Evolutionary conservation across 2,113 vertebrate species (phyloP).

Genomic region (Prionailurus viverrinus): DNA sequence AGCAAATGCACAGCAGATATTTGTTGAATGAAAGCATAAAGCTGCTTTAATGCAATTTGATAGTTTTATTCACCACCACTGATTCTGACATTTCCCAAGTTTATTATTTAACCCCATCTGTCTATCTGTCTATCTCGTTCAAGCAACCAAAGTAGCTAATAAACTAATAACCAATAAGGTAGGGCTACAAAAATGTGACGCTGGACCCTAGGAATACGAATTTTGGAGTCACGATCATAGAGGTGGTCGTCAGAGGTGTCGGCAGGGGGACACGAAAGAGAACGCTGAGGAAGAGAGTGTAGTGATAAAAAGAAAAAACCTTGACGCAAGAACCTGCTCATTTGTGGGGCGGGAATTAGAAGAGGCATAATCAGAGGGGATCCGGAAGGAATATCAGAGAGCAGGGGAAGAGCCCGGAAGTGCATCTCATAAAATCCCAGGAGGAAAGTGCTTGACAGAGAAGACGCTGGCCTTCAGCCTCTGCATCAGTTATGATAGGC

Average conservation of each 20-base stretch:
- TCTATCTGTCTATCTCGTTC: background rate
- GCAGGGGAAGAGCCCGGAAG: background rate
- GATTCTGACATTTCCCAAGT: background rate
- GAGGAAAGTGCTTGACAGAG: background rate
- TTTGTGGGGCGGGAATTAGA: background rate
- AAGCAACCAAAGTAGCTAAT: background rate
- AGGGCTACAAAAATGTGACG: background rate
- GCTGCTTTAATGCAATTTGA: background rate
- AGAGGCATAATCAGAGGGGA: background rate
- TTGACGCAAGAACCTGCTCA: background rate
- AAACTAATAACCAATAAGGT: background rate
- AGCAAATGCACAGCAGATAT: background rate
- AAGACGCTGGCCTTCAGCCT: background rate
- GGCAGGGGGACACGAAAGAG: background rate
- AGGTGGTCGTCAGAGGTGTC: background rate
- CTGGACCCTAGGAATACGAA: background rate
- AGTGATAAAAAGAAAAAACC: background rate
- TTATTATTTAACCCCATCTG: background rate
- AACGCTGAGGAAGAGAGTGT: background rate
- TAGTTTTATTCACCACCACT: background rate
- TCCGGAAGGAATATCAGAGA: background rate
- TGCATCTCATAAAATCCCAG: background rate
- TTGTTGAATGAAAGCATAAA: background rate
- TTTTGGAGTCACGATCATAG: background rate
- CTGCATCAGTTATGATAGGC: background rate